Percentiles rank a stretch among this genome's conserved stretches.
Conservation (phyloP, 2,888 invertebrate genomes). For the Tanytarsus gracilentus region DNA sequence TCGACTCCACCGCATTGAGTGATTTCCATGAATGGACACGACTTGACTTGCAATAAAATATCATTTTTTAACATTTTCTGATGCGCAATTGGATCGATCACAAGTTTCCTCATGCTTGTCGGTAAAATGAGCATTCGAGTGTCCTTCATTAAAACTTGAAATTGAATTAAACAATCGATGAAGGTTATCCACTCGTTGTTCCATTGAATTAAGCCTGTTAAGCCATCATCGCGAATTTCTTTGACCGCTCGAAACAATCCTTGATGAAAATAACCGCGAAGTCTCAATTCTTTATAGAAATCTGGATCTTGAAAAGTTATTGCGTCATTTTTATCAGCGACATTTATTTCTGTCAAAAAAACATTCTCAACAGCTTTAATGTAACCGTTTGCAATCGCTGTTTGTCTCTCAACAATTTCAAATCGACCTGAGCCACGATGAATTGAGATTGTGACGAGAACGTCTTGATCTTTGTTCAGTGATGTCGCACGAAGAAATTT, state of each 20-base stretch:
- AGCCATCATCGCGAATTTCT: conserved; percentile 46
- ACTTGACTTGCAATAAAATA: conserved; percentile 37
- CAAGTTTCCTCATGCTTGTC: conserved; percentile 59
- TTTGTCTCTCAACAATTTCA: conserved; percentile 58
- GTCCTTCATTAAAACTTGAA: conserved; percentile 63
- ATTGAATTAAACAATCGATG: conserved; percentile 87
- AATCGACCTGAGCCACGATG: conserved; percentile 53
- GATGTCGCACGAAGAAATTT: conserved; percentile 74
- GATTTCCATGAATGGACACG: conserved; percentile 36
- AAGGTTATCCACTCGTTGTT: conserved; percentile 79
- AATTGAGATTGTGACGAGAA: conserved; percentile 49
- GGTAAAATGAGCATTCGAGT: conserved; percentile 64
- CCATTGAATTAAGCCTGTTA: conserved; percentile 64
- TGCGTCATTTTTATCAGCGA: conserved; percentile 31
- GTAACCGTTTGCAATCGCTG: conserved; percentile 60
- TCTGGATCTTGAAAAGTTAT: conserved; percentile 46
- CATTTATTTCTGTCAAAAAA: neutral
- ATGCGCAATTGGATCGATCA: conserved; percentile 51
- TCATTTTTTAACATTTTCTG: conserved; percentile 34
- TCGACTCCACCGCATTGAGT: conserved; percentile 62
- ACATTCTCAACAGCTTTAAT: conserved; percentile 50
- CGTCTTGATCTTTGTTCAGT: conserved; percentile 53
- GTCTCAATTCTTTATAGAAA: conserved; percentile 53
- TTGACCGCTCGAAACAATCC: conserved; percentile 45
- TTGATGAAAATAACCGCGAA: conserved; percentile 50